Evolutionary conservation across 2,888 invertebrate genomes (phyloP).

Genomic region (Dolichopus griseipennis): DNA sequence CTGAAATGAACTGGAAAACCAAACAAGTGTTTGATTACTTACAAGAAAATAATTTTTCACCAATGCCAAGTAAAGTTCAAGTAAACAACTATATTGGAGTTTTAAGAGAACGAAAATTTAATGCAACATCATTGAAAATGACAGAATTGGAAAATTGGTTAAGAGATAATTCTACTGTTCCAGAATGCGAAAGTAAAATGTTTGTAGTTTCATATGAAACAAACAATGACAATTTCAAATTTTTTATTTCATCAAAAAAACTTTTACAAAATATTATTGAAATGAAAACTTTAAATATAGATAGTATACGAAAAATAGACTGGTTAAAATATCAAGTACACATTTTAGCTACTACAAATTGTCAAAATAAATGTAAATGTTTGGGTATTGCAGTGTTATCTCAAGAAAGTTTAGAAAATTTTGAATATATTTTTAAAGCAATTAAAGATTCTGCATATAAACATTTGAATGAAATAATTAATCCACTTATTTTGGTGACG

Average conservation of each 20-base stretch:
- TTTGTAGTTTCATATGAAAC: neutral
- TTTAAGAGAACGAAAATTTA: neutral
- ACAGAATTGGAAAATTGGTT: neutral
- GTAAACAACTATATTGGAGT: neutral
- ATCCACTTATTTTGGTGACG: neutral
- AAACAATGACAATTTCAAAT: neutral
- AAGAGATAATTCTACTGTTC: neutral
- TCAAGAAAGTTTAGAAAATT: neutral
- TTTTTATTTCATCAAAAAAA: constrained; percentile 2
- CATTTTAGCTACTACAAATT: neutral
- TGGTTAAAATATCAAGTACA: neutral
- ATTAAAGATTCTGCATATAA: neutral
- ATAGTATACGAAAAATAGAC: neutral
- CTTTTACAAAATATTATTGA: neutral
- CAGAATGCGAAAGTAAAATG: neutral
- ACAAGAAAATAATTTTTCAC: neutral
- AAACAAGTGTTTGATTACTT: neutral
- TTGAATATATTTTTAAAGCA: neutral
- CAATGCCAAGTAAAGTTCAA: constrained; percentile 2
- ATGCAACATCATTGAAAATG: neutral
- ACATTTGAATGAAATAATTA: neutral
- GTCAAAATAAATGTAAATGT: neutral
- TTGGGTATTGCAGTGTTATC: neutral
- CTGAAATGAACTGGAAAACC: neutral
- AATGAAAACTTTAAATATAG: neutral